Conservation (phyloP, 30 jellyfish, hydroid and myxozoan species). For the Hydractinia echinata region DNA sequence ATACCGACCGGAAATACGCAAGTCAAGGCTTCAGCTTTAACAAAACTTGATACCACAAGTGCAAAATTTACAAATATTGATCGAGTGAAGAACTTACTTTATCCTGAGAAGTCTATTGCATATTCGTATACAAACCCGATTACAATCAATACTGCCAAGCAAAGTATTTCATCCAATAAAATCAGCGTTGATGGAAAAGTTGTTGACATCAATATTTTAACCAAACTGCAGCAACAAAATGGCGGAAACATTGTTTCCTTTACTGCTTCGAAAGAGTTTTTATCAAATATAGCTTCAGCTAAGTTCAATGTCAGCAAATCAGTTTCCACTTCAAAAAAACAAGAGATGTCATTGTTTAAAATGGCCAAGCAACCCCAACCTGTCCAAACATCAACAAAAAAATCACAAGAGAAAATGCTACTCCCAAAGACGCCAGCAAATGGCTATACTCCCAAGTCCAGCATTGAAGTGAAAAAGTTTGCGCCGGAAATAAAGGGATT, state of each 20-base stretch:
- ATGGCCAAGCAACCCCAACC: background rate
- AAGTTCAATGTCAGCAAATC: background rate
- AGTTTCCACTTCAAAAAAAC: background rate
- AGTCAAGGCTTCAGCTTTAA: too few relatives aligned
- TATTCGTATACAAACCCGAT: background rate
- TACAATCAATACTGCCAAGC: background rate
- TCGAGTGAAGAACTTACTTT: background rate
- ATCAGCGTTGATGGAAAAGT: conserved; percentile 12
- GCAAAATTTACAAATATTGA: background rate
- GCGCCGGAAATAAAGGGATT: conserved; percentile 28
- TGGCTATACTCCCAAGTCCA: background rate
- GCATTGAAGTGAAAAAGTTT: conserved; percentile 12
- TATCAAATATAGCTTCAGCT: conserved; percentile 11
- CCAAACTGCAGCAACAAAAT: conserved; percentile 24
- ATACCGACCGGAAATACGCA: too few relatives aligned
- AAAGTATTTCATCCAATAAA: background rate
- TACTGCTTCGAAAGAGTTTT: background rate
- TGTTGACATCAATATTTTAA: conserved; percentile 4
- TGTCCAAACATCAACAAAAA: background rate
- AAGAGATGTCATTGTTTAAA: background rate
- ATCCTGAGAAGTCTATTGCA: too few relatives aligned
- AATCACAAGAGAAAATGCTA: conserved; percentile 7
- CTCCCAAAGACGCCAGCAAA: conserved; percentile 10
- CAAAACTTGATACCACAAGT: background rate
- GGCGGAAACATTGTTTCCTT: conserved; percentile 2